Base-by-base conservation (phyloP, 1,140 invertebrate species). In the Drosophila virilis region DNA sequence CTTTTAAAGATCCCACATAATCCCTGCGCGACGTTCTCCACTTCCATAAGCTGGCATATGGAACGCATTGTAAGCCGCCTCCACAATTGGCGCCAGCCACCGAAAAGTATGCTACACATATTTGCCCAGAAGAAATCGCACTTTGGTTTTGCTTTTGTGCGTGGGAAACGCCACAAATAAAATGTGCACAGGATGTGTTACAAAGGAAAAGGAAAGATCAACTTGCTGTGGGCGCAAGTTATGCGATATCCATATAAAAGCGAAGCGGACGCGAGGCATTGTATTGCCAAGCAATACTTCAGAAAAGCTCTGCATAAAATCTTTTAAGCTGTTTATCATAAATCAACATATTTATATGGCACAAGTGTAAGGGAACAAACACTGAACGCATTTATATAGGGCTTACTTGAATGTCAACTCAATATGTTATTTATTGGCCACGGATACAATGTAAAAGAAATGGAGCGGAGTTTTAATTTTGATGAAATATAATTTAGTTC, bases 1-100 rank as follows among this genome's bases (percentile, higher is more conserved):
- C 83, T 86, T 77, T 88, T 86, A 86, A 28, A 82, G 76, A 51
- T 66, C 40, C 37, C 22, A 17, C 22, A 17, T 33, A 10, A n/a
- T 2, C 33, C 7, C 10, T 28, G 10, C 32, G 4, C 32, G 1
- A 9, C 10, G 33, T 1, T n/a, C 12, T n/a, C 51, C 8, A 8
- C 13, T 35, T 32, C 28, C 54, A 10, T 17, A 40, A 51, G 10
- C 33, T 33, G 50, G 9, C 69, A 58, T 46, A 71, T 57, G 38
- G 33, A 68, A n/a, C 8, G 15, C 45, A 10, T 32, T 57, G 17
- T 54, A 54, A 46, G 22, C n/a, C 42, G 37, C 35, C 13, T 52
- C 22, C 17, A 45, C 48, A 73, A 60, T 43, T 68, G 64, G 42
- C 65, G 65, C 57, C 65, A 61, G 51, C 37, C 50, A 40, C 38